phyloP scores from a whole-genome alignment of 2,797 vertebrate species.

The Clarias pachynema region DNA sequence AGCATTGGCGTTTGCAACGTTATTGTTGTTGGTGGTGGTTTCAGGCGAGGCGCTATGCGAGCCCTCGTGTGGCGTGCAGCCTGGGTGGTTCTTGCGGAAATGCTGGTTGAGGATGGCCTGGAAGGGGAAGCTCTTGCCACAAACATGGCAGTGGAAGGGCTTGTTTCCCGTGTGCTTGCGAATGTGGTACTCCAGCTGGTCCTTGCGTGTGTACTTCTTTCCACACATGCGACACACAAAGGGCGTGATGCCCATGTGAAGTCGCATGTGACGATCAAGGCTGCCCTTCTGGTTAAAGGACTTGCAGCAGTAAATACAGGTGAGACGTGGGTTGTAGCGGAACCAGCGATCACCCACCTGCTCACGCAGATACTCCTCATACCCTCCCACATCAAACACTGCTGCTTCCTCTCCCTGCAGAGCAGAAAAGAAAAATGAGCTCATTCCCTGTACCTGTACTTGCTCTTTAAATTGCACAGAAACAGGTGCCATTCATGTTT shows the following conservation, averaged over 20 bases:
- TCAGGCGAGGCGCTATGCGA: constrained; percentile 95
- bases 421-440: constrained; percentile 31
- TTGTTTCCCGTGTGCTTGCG: constrained; percentile 99
- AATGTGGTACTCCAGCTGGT: constrained; percentile 99
- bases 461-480: neutral
- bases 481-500: neutral
- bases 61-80: constrained; percentile 88
- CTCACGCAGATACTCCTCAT: constrained; percentile 95
- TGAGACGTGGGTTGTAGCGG: constrained; percentile 96
- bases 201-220: constrained; percentile 98
- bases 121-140: constrained; percentile 98
- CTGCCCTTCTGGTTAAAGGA: constrained; percentile 99
- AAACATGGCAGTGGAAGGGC: constrained; percentile 97
- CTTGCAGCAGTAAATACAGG: constrained; percentile 98
- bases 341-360: constrained; percentile 98
- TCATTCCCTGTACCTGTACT: neutral
- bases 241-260: constrained; percentile 98
- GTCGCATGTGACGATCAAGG: constrained; percentile 96
- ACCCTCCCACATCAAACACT: constrained; percentile 90
- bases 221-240: constrained; percentile 97
- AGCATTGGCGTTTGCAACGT: neutral
- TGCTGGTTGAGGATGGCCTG: constrained; percentile 99
- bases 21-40: constrained; percentile 77
- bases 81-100: constrained; percentile 98
- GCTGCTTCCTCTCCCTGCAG: constrained; percentile 87